Percentiles rank a stretch among this genome's conserved stretches.
phyloP scores from a whole-genome alignment of 37 sponge, comb jelly and placozoan species.

The Mnemiopsis leidyi region DNA sequence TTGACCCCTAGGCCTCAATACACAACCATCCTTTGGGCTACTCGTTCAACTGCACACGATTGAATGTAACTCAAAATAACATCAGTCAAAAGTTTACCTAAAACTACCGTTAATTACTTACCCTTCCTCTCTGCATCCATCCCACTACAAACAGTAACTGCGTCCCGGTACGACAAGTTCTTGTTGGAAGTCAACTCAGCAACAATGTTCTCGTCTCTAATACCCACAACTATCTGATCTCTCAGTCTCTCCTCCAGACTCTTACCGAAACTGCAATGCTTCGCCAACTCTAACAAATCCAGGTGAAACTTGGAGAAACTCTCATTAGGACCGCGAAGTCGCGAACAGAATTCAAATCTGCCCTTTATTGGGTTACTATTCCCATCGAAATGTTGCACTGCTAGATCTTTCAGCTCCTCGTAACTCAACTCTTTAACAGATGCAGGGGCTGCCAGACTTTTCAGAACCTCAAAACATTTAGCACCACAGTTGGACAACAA shows the following conservation, averaged over 20 bases:
- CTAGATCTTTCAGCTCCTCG: not conserved
- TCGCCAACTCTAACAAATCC: not conserved
- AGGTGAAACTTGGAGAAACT: not conserved
- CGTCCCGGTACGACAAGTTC: not conserved
- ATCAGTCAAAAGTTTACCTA: no score
- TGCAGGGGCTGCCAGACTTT: not conserved
- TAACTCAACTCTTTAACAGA: constrained; percentile 18
- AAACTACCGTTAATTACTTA: not conserved
- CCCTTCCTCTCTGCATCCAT: not conserved
- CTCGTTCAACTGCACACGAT: no score
- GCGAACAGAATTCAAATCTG: not conserved
- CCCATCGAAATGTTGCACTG: not conserved
- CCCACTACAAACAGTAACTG: not conserved
- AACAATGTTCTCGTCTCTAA: not conserved
- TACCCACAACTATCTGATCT: not conserved
- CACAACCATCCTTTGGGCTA: no score
- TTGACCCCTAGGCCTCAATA: no score
- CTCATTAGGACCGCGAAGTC: not conserved
- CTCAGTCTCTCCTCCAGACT: constrained; percentile 25
- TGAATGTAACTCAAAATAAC: no score
- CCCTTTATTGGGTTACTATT: not conserved
- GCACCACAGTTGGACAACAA: not conserved
- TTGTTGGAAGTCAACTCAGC: not conserved
- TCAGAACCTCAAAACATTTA: constrained; percentile 16
- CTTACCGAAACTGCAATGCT: not conserved